A percentile compares a stretch with the other conserved stretches of the same genome.
Conservation (phyloP, 2,113 vertebrate genomes). For the Bombycilla garrulus region DNA sequence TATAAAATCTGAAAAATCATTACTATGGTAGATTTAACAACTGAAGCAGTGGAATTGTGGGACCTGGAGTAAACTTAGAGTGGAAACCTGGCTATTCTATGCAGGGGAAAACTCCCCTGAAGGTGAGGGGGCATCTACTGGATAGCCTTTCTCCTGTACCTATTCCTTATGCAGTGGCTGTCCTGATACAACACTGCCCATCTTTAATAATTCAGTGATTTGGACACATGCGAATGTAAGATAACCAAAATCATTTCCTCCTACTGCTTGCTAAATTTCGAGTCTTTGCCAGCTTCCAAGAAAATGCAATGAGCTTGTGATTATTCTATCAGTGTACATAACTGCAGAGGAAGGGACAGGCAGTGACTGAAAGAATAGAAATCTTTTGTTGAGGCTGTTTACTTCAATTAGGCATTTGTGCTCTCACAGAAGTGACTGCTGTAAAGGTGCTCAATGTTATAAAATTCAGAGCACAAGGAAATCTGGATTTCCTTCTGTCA, state of each 20-base stretch:
- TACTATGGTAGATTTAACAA: neutral
- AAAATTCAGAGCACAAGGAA: neutral
- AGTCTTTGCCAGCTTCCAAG: neutral
- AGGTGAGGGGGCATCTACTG: neutral
- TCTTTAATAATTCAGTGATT: neutral
- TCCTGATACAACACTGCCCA: neutral
- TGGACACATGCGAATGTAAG: fast-evolving
- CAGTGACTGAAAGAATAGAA: neutral
- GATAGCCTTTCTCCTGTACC: neutral
- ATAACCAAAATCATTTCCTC: neutral
- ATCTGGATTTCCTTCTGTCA: neutral
- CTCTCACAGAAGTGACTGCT: neutral
- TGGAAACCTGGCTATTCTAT: neutral
- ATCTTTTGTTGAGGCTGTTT: neutral
- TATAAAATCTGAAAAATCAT: neutral
- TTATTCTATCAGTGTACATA: neutral
- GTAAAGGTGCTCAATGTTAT: neutral
- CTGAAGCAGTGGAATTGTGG: neutral
- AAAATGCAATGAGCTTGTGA: neutral
- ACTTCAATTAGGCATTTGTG: neutral
- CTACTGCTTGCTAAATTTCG: neutral
- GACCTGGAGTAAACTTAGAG: neutral
- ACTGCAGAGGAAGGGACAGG: neutral
- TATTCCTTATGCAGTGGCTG: neutral
- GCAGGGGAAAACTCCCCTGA: neutral